Evolutionary conservation across 2,888 invertebrate species (phyloP).

Genomic region (Ichneumon xanthorius): DNA sequence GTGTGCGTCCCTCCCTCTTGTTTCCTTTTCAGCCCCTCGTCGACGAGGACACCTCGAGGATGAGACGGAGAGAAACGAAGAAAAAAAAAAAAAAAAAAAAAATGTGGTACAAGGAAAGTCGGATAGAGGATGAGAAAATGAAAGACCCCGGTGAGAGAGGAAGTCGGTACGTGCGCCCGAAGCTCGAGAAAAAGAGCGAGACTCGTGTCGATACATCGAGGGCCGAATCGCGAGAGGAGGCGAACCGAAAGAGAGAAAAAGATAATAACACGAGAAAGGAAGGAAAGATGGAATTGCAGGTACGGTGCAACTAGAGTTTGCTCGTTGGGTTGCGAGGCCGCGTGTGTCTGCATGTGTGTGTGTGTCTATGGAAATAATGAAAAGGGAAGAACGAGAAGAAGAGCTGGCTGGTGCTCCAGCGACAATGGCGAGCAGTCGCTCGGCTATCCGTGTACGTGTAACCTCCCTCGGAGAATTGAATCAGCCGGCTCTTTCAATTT

Average conservation of each 20-base stretch:
- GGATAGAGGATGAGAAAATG: slow-evolving; percentile 4
- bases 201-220: slow-evolving; percentile 64
- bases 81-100: not conserved
- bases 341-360: not conserved
- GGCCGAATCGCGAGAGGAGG: slow-evolving; percentile 46
- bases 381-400: slow-evolving; percentile 38
- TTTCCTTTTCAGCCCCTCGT: slow-evolving; percentile 40
- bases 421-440: slow-evolving; percentile 62
- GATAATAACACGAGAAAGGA: not conserved
- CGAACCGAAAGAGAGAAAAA: not conserved
- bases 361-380: not conserved
- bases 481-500: slow-evolving; percentile 64
- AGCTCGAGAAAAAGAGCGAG: slow-evolving; percentile 3
- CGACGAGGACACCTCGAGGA: slow-evolving; percentile 38
- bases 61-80: slow-evolving; percentile 16
- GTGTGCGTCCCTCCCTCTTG: slow-evolving; percentile 24
- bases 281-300: slow-evolving; percentile 22
- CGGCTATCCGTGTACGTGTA: slow-evolving; percentile 42
- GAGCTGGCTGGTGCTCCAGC: slow-evolving; percentile 36
- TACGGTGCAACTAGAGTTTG: slow-evolving; percentile 29
- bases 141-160: slow-evolving; percentile 31
- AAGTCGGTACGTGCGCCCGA: slow-evolving; percentile 51
- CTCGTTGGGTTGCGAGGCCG: slow-evolving; percentile 35
- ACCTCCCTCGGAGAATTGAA: slow-evolving; percentile 58
- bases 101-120: not conserved